Conservation (phyloP, 2,113 vertebrate genomes). For the Myotis davidii region DNA sequence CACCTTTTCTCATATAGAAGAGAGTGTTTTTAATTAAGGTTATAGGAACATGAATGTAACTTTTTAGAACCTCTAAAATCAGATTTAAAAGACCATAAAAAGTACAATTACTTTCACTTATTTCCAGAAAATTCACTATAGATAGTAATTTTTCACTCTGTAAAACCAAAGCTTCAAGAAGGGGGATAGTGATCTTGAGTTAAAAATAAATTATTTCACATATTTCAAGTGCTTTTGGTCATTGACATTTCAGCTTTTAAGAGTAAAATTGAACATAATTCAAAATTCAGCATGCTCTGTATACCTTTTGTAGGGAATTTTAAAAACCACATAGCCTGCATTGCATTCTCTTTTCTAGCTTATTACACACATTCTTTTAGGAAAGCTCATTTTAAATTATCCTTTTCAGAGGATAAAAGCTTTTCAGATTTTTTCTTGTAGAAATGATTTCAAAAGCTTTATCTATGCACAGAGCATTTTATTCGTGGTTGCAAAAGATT, state of each 20-base stretch:
- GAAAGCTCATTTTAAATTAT: conserved; percentile 25
- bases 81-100: neutral
- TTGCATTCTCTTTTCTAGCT: conserved; percentile 30
- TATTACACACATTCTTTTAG: conserved; percentile 1
- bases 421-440: conserved; percentile 59
- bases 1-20: neutral
- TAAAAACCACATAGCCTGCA: neutral
- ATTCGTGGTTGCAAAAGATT: conserved; percentile 60
- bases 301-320: neutral
- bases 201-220: neutral
- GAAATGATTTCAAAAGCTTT: conserved; percentile 70
- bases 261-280: conserved; percentile 6
- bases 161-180: neutral
- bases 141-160: neutral
- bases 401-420: conserved; percentile 60
- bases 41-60: neutral
- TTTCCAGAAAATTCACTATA: neutral
- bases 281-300: neutral
- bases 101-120: neutral
- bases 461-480: conserved; percentile 57
- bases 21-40: neutral
- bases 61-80: conserved; percentile 38
- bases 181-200: neutral
- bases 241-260: conserved; percentile 22
- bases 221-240: neutral